phyloP scores from a whole-genome alignment of 2,797 vertebrate genomes.

The Numenius phaeopus region DNA sequence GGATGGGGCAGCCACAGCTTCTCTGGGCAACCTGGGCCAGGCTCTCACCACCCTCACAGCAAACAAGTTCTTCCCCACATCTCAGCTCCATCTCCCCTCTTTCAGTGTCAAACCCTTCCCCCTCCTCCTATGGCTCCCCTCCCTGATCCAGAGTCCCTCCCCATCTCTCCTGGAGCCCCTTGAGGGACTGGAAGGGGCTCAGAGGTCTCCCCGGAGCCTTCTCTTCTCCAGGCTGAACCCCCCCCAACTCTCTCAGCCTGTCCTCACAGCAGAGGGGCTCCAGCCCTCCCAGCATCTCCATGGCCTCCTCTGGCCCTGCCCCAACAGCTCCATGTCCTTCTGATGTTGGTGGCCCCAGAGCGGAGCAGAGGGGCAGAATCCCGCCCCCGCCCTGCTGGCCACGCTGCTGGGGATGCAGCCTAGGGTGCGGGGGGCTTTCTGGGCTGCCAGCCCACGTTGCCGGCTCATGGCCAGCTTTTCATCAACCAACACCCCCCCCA shows the following conservation, averaged over 20 bases:
- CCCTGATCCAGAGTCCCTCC: not conserved
- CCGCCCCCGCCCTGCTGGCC: not conserved
- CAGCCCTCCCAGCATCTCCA: not conserved
- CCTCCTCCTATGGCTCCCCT: not conserved
- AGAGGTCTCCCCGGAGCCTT: not conserved
- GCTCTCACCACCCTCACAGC: not conserved
- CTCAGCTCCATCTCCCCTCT: no score
- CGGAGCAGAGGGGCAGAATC: not conserved
- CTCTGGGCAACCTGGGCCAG: not conserved
- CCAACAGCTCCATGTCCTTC: not conserved
- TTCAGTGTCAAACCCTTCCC: no score
- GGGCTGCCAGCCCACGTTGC: not conserved
- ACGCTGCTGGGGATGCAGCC: not conserved
- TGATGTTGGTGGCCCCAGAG: not conserved
- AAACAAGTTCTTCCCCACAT: not conserved
- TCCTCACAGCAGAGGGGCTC: not conserved
- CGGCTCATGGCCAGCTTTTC: not conserved
- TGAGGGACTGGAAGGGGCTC: not conserved
- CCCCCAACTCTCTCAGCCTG: not conserved
- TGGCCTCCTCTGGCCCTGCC: not conserved
- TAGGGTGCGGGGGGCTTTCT: not conserved
- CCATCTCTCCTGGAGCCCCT: not conserved
- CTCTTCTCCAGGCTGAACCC: not conserved
- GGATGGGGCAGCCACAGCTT: not conserved
- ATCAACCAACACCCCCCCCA: not conserved